phyloP scores from a whole-genome alignment of 2,113 vertebrate genomes.

The Galbula dea region DNA sequence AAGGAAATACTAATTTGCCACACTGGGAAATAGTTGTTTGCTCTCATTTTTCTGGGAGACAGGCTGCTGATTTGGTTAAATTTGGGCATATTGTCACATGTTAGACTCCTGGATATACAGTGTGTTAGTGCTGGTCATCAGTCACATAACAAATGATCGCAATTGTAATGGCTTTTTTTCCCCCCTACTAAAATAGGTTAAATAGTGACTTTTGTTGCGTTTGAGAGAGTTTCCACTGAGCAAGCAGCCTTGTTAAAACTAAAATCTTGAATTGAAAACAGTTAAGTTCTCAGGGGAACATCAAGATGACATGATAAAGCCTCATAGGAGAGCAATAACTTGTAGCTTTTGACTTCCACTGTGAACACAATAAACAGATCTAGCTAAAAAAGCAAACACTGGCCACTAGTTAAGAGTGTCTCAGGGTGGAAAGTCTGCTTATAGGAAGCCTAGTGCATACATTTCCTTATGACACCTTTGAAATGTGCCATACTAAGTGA shows the following conservation, averaged over 20 bases:
- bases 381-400: background rate
- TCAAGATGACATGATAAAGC: background rate
- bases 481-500: background rate
- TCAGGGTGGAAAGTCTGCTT: background rate
- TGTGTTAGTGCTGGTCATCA: background rate
- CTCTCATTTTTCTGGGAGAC: background rate
- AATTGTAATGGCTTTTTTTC: background rate
- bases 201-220: background rate
- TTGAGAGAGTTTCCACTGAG: background rate
- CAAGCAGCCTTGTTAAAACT: background rate
- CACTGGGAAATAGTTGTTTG: background rate
- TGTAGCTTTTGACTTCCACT: background rate
- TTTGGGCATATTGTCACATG: background rate
- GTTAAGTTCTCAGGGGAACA: background rate
- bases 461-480: background rate
- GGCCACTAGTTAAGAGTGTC: background rate
- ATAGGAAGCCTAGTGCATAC: background rate
- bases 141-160: rapidly evolving
- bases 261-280: background rate
- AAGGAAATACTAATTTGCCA: background rate
- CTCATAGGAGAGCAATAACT: background rate
- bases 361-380: background rate
- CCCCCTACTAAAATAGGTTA: background rate
- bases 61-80: background rate
- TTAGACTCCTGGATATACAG: background rate